A percentile compares a stretch with the other conserved stretches of the same genome.
Evolutionary conservation across 2,113 vertebrate species (phyloP).

Genomic region (Phrynocephalus versicolor): DNA sequence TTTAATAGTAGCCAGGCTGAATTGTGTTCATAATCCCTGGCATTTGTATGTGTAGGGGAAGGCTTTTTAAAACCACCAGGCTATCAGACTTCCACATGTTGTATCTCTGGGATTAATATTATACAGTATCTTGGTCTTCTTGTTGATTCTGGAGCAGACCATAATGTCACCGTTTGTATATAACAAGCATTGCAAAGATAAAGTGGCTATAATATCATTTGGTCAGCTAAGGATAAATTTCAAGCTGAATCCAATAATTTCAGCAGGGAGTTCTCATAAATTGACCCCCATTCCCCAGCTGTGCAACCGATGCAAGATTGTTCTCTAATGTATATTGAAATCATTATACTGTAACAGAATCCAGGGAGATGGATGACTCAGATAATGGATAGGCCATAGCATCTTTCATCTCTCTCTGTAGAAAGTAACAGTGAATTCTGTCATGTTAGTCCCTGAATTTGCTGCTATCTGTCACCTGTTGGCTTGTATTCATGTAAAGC

Average conservation of each 20-base stretch:
- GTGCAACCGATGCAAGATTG: not conserved
- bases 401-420: conserved; percentile 2
- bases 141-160: not conserved
- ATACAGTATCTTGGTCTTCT: not conserved
- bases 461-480: not conserved
- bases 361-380: not conserved
- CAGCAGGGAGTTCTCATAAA: not conserved
- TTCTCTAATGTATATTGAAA: conserved; percentile 5
- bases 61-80: accelerated
- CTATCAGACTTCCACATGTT: conserved; percentile 21
- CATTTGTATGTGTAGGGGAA: conserved; percentile 13
- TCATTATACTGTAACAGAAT: conserved; percentile 11
- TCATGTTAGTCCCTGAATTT: not conserved
- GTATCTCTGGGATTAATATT: not conserved
- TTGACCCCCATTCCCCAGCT: not conserved
- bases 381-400: conserved; percentile 9
- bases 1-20: not conserved
- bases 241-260: not conserved
- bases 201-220: not conserved
- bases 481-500: not conserved
- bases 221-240: not conserved
- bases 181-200: accelerated
- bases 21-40: conserved; percentile 14
- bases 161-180: accelerated
- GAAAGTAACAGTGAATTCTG: not conserved